A percentile compares a stretch with the other conserved stretches of the same genome.
phyloP scores from a whole-genome alignment of 1,140 invertebrate species.

The Triops cancriformis region DNA sequence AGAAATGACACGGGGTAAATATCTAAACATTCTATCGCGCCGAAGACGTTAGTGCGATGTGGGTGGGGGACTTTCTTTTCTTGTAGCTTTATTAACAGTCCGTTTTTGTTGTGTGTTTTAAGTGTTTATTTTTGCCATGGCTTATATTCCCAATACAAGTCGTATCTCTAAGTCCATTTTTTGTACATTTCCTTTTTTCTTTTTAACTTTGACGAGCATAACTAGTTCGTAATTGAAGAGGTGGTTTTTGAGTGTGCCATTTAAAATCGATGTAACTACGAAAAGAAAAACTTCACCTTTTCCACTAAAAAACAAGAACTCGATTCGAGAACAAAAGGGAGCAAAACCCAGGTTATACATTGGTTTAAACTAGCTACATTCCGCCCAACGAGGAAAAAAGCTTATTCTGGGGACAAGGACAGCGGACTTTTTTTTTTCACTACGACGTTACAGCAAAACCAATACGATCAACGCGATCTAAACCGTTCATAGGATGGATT shows the following conservation, averaged over 20 bases:
- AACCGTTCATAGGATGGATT: background rate
- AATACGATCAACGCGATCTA: background rate
- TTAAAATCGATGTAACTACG: background rate
- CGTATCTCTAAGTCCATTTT: constrained; percentile 2
- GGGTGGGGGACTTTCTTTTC: background rate
- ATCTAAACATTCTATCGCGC: constrained; percentile 63
- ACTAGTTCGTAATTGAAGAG: background rate
- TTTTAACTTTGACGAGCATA: background rate
- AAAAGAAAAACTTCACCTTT: background rate
- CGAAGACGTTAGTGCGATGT: background rate
- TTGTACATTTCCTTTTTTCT: background rate
- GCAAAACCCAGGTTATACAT: constrained; percentile 2
- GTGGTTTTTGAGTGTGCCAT: background rate
- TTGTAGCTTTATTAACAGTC: background rate
- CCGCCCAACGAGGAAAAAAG: background rate
- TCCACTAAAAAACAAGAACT: background rate
- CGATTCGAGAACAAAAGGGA: background rate
- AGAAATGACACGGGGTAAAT: constrained; percentile 92
- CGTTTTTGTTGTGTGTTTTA: background rate
- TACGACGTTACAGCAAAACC: background rate
- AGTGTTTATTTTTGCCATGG: background rate
- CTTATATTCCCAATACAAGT: constrained; percentile 2
- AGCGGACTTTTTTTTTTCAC: background rate
- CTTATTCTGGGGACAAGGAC: background rate
- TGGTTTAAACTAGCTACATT: background rate